Conservation (phyloP, 2,888 invertebrate genomes). For the Philaethria dido region DNA sequence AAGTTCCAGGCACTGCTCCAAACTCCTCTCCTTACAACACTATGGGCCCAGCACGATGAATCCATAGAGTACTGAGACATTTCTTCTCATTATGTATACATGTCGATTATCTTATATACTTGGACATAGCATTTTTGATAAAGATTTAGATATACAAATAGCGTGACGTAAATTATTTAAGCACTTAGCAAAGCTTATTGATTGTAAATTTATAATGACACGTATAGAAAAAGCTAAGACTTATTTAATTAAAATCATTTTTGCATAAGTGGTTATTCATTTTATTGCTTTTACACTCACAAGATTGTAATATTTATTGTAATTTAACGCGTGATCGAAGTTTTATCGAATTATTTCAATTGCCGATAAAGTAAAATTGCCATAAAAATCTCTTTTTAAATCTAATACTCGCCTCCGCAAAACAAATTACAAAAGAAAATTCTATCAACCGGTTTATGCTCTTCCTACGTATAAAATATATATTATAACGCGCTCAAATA, state of each 20-base stretch:
- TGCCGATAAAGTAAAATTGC: constrained; percentile 8
- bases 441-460: background rate
- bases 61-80: no score
- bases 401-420: constrained; percentile 5
- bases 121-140: no score
- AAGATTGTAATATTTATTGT: background rate
- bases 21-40: no score
- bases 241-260: no score
- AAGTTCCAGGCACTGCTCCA: no score
- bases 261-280: background rate
- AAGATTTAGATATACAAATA: no score
- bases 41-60: no score
- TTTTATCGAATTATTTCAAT: constrained; percentile 2
- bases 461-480: background rate
- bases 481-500: background rate
- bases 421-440: constrained; percentile 18
- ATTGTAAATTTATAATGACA: background rate
- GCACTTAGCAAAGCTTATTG: background rate
- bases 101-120: background rate
- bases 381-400: constrained; percentile 2
- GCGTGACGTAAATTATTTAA: no score
- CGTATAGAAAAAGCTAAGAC: no score
- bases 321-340: background rate
- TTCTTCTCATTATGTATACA: no score
- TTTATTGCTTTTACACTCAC: background rate